Base-by-base conservation (phyloP, 2,113 vertebrate species). In the Heterotilapia buettikoferi region DNA sequence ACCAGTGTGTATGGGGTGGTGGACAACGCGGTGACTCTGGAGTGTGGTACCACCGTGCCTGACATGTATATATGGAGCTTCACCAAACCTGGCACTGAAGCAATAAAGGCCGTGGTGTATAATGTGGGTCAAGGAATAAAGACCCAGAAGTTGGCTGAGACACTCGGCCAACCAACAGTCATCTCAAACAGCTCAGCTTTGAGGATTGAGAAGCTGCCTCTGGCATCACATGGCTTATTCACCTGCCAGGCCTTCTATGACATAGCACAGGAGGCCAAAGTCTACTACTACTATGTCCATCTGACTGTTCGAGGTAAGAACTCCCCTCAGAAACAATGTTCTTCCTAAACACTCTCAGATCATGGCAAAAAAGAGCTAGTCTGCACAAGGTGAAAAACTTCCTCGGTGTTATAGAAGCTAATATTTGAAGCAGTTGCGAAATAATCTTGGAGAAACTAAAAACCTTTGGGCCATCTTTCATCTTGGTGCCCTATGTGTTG, bases 51-150 rank as follows among this genome's bases (percentile, higher is more conserved):
- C 0, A 88, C 86, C 0, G 71, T 95, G 1, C 88, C 94, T 0
- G 96, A 96, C 38, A 93, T 98, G 24, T 98, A 98, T 92, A 95
- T 97, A 88, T 98, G 98, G 98, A 97, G 97, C 85, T 98, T 98
- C 92, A 96, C 95, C 3, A 93, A 96, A 2, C 94, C 94, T 1
- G 97, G 97, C 9, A 96, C 96, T 0, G 92, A 96, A 26, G 90
- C 81, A 2, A 96, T 96, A 33, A 76, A 88, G 86, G 96, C 97
- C 1, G 76, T 98, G 86, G 57, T 97, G 11, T 96, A 97, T 86
- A 91, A 97, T 84, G n/a, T 97, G 38, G 97, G 97, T 38, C 88
- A 93, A 73, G 90, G 97, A 9, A 93, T 89, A 2, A 96, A 94
- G 26, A 91, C 95, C 90, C 97, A 95, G 89, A 83, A 92, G 5